phyloP scores from a whole-genome alignment of 2,888 invertebrate genomes.

The Orchestes rusci region DNA sequence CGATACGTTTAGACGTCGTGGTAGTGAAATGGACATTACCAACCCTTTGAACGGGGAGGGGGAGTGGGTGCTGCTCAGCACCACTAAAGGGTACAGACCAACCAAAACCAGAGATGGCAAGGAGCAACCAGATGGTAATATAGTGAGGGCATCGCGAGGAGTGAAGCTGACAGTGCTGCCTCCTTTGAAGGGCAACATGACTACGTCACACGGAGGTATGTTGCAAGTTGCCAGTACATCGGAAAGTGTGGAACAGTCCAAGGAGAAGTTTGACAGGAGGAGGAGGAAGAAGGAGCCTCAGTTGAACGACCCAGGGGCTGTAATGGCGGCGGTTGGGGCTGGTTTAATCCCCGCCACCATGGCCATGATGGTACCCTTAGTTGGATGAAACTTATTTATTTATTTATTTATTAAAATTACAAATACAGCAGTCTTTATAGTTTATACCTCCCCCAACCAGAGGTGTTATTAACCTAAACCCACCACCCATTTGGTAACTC shows the following conservation, averaged over 20 bases:
- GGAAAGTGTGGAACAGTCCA: constrained; percentile 60
- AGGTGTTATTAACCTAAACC: too few relatives aligned
- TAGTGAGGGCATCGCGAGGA: too few relatives aligned
- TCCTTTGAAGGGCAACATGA: constrained; percentile 57
- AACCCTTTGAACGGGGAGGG: constrained; percentile 63
- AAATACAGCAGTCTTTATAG: too few relatives aligned
- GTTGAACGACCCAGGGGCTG: constrained; percentile 20
- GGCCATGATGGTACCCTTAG: constrained; percentile 74
- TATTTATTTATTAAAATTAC: too few relatives aligned
- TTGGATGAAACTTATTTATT: too few relatives aligned
- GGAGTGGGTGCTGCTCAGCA: constrained; percentile 70
- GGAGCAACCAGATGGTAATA: too few relatives aligned
- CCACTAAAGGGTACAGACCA: constrained; percentile 72
- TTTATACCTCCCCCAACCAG: too few relatives aligned
- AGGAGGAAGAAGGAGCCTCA: constrained; percentile 6
- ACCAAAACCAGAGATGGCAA: too few relatives aligned
- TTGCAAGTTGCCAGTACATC: constrained; percentile 68
- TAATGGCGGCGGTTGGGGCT: constrained; percentile 47
- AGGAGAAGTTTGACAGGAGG: constrained; percentile 42
- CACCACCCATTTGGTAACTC: too few relatives aligned
- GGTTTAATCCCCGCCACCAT: constrained; percentile 75
- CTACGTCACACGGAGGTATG: constrained; percentile 65
- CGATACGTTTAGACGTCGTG: constrained; percentile 30
- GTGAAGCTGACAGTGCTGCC: constrained; percentile 64
- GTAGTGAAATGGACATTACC: constrained; percentile 37